Conservation (phyloP, 2,113 vertebrate species). For the Pavo muticus region DNA sequence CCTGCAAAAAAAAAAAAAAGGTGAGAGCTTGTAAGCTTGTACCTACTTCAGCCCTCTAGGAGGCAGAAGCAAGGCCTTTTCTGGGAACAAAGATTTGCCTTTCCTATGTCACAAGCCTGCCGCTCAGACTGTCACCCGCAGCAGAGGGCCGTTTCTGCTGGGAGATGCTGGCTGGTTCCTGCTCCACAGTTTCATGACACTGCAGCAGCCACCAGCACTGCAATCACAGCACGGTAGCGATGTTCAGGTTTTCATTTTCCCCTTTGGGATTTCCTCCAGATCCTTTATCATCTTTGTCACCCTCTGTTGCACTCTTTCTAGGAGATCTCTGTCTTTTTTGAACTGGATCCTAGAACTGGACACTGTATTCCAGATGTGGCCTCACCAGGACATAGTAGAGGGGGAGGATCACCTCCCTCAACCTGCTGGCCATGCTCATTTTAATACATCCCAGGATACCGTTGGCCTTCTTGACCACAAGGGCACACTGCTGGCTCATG, state of each 20-base stretch:
- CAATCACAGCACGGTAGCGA: background rate
- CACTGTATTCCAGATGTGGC: no score
- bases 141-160: background rate
- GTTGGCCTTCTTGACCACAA: no score
- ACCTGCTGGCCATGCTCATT: no score
- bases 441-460: no score
- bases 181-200: background rate
- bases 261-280: background rate
- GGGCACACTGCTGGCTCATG: no score
- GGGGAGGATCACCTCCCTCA: no score
- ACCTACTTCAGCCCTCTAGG: background rate
- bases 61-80: background rate
- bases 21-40: background rate
- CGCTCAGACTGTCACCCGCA: background rate
- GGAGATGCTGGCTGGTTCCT: background rate
- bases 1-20: slow-evolving; percentile 75
- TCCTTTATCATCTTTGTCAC: no score
- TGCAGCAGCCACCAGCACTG: background rate
- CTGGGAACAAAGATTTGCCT: background rate
- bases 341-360: no score
- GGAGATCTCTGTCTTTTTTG: no score
- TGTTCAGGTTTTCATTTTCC: background rate
- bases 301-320: no score
- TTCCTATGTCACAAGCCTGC: background rate
- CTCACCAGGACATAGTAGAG: no score